Evolutionary conservation across 2,797 vertebrate genomes (phyloP).

Genomic region (Aselliscus stoliczkanus): DNA sequence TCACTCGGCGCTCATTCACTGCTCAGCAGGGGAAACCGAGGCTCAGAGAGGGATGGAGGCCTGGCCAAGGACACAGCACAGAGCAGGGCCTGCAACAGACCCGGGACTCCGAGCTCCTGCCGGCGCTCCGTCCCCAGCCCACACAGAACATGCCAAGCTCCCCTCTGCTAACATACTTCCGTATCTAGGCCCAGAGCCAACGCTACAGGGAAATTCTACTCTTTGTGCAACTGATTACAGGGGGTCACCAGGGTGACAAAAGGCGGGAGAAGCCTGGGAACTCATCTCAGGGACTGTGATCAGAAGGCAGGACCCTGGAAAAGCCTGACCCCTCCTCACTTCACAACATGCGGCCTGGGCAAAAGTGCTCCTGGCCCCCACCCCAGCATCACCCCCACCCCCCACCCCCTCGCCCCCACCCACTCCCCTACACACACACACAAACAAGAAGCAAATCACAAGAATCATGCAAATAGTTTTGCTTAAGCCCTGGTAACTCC

Average conservation of each 20-base stretch:
- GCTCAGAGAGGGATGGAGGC: background rate
- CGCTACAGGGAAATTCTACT: background rate
- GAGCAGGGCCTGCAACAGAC: background rate
- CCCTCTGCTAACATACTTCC: background rate
- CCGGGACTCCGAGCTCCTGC: background rate
- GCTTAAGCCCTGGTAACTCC: background rate
- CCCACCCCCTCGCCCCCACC: background rate
- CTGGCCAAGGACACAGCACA: background rate
- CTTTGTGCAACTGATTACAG: background rate
- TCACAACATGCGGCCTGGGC: background rate
- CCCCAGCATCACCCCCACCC: background rate
- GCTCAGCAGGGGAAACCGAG: background rate
- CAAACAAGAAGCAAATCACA: background rate
- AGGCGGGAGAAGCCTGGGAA: background rate
- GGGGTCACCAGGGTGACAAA: background rate
- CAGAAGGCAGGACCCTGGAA: background rate
- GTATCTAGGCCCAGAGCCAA: background rate
- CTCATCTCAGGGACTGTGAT: background rate
- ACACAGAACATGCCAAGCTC: background rate
- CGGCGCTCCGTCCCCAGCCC: background rate
- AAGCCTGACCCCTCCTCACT: background rate
- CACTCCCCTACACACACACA: background rate
- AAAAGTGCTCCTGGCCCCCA: background rate
- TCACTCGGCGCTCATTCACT: background rate
- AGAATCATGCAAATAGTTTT: slow-evolving; percentile 55